Base-by-base conservation (phyloP, 2,888 invertebrate genomes). In the Coronaproctus castanopsis region DNA sequence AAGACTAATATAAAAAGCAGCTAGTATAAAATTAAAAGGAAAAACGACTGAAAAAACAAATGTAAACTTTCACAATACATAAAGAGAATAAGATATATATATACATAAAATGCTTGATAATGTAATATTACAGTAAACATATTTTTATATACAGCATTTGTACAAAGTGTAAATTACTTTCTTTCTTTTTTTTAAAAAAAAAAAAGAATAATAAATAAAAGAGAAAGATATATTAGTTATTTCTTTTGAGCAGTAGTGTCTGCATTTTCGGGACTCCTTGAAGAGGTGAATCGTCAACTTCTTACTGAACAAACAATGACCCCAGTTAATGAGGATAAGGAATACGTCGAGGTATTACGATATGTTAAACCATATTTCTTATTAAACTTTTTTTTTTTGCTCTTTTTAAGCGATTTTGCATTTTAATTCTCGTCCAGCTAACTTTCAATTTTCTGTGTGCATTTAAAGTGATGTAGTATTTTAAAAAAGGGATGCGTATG, bases 241-340 rank as follows among this genome's bases (percentile, higher is more conserved):
- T 63, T 61, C 61, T 65, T 65, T 66, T 63, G 63, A 71, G 72
- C 80, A 84, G 83, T 84, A 78, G 81, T 83, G 74, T 80, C 81
- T 75, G 83, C 83, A 74, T 81, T 84, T 77, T 81, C 84, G 72
- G 83, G 82, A 72, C 81, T 86, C 74, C 79, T 86, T 76, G 81
- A 82, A 68, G 84, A 84, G 74, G 83, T 85, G 77, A 82, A 83
- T 74, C 81, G 82, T 71, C 81, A 82, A 77, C 75, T 80, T 58
- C 55, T 60, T 60, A 52, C 52, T 52, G 56, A 55, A 36, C 48
- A 59, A 24, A 52, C 53, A 54, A 58, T 22, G 48, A 24, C 52
- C 53, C 20, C 49, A 24, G 55, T 55, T 52, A 50, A 52, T 21
- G 59, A 55, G 52, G 24, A 22, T 52, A 24, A n/a, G n/a, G n/a